These are phyloP conservation scores for Eristalis intricaria DNA, from an alignment of 2,888 invertebrate genomes.

Conservation along the genomic window DNA sequence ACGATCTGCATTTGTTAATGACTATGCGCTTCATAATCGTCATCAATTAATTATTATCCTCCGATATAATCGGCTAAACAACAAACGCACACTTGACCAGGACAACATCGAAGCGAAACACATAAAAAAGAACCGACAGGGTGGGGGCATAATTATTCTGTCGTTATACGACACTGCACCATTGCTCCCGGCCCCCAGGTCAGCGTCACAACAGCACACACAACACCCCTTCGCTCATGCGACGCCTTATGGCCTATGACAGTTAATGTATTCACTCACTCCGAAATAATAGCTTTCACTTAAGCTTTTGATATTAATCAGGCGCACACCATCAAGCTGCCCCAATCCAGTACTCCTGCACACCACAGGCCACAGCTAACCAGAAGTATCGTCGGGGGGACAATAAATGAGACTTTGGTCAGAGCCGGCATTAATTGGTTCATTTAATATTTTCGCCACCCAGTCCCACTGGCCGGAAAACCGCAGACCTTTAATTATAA, in stretches of 20 bases:
- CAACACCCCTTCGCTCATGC: neutral
- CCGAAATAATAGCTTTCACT: conserved; percentile 54
- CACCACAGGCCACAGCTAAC: neutral
- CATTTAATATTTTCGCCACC: conserved; percentile 46
- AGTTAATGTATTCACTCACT: conserved; percentile 61
- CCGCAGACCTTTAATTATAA: conserved; percentile 48
- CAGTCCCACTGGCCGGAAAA: neutral
- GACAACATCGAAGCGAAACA: neutral
- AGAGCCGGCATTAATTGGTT: conserved; percentile 45
- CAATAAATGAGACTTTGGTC: conserved; percentile 14
- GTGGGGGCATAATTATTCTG: neutral
- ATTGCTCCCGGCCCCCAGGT: neutral
- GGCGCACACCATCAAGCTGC: conserved; percentile 23
- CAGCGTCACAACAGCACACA: neutral
- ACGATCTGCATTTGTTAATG: conserved; percentile 33
- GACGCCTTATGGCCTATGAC: conserved; percentile 43
- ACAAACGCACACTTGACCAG: conserved; percentile 14
- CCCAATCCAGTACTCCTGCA: neutral
- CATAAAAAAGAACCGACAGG: neutral
- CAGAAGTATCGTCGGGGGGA: neutral
- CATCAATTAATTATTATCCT: conserved; percentile 37
- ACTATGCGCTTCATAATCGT: conserved; percentile 21
- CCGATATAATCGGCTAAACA: conserved; percentile 20
- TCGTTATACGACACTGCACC: conserved; percentile 13
- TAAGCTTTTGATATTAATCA: conserved; percentile 56